Percentiles rank a stretch among this genome's conserved stretches.
Conservation (phyloP, 2,113 vertebrate species). For the Elephas maximus region DNA sequence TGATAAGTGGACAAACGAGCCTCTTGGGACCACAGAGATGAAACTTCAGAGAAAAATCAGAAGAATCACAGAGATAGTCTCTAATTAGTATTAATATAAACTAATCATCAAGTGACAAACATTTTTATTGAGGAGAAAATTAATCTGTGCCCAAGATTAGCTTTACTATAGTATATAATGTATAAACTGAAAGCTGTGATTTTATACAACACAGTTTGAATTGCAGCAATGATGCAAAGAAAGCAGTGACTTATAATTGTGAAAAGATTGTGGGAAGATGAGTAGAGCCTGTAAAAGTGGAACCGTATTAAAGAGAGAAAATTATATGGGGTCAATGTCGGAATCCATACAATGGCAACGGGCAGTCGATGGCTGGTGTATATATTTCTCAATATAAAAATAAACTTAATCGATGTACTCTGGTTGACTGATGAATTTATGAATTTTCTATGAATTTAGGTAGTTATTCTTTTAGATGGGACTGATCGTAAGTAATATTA, state of each 20-base stretch:
- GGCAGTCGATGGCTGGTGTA: too few relatives aligned
- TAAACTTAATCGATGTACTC: background rate
- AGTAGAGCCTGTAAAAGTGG: background rate
- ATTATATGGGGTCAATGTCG: background rate
- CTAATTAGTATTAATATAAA: background rate
- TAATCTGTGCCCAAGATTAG: background rate
- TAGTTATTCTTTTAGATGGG: background rate
- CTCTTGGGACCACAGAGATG: constrained; percentile 19
- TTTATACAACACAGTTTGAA: background rate
- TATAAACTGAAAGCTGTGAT: background rate
- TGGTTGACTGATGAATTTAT: background rate
- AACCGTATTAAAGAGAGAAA: background rate
- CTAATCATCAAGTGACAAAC: background rate
- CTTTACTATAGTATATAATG: background rate
- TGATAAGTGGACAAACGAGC: background rate
- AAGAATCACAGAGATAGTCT: background rate
- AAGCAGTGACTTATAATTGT: background rate
- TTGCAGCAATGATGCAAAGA: background rate
- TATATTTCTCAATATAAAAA: background rate
- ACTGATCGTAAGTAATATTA: background rate
- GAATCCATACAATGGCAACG: too few relatives aligned
- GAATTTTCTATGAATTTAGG: background rate
- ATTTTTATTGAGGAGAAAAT: constrained; percentile 23
- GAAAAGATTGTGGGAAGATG: background rate
- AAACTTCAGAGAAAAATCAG: constrained; percentile 15